Conservation (phyloP, 2,113 vertebrate genomes). For the Caloenas nicobarica region DNA sequence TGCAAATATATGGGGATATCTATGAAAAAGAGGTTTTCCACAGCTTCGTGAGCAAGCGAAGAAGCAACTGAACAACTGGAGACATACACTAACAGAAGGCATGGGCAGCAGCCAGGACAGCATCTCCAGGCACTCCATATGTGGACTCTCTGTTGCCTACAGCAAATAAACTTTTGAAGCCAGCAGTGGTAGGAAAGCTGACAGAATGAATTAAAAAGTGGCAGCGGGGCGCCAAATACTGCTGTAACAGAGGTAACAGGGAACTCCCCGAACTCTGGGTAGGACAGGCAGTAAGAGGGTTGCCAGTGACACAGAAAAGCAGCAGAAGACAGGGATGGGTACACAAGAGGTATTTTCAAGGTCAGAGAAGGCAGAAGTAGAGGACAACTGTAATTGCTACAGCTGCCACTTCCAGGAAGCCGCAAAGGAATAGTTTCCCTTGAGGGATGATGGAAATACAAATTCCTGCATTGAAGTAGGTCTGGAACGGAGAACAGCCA, state of each 20-base stretch:
- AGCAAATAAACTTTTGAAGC: slow-evolving; percentile 69
- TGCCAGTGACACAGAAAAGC: neutral
- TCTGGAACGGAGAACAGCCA: neutral
- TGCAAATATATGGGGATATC: neutral
- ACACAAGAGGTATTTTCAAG: neutral
- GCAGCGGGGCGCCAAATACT: slow-evolving; percentile 14
- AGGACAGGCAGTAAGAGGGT: neutral
- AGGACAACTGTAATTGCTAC: neutral
- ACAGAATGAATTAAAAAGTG: slow-evolving; percentile 61
- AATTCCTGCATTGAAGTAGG: neutral
- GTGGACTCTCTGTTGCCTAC: slow-evolving; percentile 58
- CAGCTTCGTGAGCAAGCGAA: slow-evolving; percentile 43
- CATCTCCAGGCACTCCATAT: slow-evolving; percentile 61
- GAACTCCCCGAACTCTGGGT: slow-evolving; percentile 30
- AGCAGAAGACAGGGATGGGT: neutral
- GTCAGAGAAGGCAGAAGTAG: neutral
- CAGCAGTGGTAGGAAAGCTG: slow-evolving; percentile 58
- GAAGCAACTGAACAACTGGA: slow-evolving; percentile 59
- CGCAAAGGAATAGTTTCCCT: neutral
- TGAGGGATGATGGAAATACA: neutral
- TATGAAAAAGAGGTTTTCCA: slow-evolving; percentile 32
- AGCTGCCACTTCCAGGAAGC: neutral
- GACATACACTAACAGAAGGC: slow-evolving; percentile 60
- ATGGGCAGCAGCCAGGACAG: slow-evolving; percentile 63
- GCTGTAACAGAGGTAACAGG: neutral